Evolutionary conservation across 2,888 invertebrate species (phyloP).

Genomic region (Drosophila melanosoma): DNA sequence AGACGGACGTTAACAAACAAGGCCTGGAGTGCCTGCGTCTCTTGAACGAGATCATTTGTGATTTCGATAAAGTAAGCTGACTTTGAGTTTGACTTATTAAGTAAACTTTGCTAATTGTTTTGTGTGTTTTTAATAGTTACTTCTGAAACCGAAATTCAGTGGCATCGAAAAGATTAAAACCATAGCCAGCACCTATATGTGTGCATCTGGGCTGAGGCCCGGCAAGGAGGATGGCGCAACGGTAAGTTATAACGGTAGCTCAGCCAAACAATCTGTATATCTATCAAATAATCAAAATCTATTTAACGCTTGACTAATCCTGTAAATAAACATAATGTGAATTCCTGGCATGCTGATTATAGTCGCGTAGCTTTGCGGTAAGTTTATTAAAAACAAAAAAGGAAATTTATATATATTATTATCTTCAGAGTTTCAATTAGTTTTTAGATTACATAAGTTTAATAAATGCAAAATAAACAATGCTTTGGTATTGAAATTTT

Average conservation of each 20-base stretch:
- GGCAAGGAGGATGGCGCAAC: constrained; percentile 92
- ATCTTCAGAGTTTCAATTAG: background rate
- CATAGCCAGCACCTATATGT: constrained; percentile 99
- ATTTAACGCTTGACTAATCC: constrained; percentile 64
- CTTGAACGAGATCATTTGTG: constrained; percentile 98
- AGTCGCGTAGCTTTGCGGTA: constrained; percentile 83
- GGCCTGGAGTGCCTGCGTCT: constrained; percentile 96
- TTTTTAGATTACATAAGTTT: background rate
- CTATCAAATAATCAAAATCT: constrained; percentile 47
- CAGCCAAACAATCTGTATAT: constrained; percentile 8
- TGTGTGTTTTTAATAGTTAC: constrained; percentile 85
- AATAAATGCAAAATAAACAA: background rate
- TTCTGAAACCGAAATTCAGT: constrained; percentile 97
- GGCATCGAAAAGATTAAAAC: constrained; percentile 99
- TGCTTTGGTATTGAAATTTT: background rate
- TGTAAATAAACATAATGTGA: constrained; percentile 62
- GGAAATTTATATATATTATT: background rate
- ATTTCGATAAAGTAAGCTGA: constrained; percentile 94
- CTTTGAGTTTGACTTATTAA: background rate
- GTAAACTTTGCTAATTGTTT: no score
- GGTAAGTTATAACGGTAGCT: constrained; percentile 84
- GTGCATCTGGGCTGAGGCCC: constrained; percentile 96
- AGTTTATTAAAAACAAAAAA: constrained; percentile 51
- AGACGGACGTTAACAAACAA: constrained; percentile 98
- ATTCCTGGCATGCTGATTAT: constrained; percentile 50